Evolutionary conservation across 2,113 vertebrate genomes (phyloP).

Genomic region (Melospiza melodia): DNA sequence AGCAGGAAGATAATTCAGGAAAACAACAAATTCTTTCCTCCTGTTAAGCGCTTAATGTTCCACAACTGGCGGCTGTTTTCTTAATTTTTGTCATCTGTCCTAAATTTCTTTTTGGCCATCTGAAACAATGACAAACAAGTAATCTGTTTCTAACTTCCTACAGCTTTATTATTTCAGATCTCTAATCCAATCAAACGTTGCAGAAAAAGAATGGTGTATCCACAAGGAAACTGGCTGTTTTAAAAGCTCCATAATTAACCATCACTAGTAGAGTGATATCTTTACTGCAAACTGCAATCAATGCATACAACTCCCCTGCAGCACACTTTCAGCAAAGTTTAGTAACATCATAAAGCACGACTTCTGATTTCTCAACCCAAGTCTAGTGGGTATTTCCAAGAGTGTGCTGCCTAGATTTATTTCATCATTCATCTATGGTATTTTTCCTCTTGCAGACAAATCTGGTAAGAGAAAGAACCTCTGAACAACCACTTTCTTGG

Average conservation of each 20-base stretch:
- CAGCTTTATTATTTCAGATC: not conserved
- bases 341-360: not conserved
- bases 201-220: not conserved
- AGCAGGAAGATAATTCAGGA: not conserved
- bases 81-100: constrained; percentile 34
- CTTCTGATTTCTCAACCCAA: not conserved
- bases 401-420: not conserved
- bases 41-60: not conserved
- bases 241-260: not conserved
- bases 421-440: not conserved
- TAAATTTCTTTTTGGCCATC: constrained; percentile 13
- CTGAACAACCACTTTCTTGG: not conserved
- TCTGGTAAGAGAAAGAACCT: not conserved
- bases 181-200: not conserved
- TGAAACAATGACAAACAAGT: not conserved
- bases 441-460: not conserved
- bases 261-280: not conserved
- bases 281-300: not conserved
- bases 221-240: not conserved
- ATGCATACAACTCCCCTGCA: not conserved
- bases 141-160: constrained; percentile 29
- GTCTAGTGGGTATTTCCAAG: not conserved
- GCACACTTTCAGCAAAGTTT: not conserved
- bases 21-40: not conserved
- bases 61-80: not conserved